phyloP scores from a whole-genome alignment of 2,113 vertebrate genomes.

The Leptocoma aspasia region DNA sequence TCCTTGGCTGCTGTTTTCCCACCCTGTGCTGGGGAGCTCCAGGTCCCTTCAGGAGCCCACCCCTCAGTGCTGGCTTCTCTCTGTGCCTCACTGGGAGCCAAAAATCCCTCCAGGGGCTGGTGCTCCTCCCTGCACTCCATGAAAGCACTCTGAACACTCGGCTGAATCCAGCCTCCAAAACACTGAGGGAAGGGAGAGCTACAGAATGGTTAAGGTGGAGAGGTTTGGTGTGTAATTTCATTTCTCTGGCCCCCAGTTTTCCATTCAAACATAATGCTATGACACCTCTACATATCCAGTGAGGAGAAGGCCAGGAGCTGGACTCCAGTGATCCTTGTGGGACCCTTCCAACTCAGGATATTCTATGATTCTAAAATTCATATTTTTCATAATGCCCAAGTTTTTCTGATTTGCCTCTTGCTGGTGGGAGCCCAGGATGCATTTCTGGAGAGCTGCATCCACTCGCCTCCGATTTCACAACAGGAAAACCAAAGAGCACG shows the following conservation, averaged over 20 bases:
- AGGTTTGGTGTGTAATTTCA: not conserved
- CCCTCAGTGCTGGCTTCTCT: not conserved
- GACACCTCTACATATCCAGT: not conserved
- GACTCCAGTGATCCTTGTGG: not conserved
- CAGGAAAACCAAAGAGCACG: not conserved
- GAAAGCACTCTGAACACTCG: not conserved
- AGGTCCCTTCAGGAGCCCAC: not conserved
- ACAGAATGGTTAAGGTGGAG: fast-evolving
- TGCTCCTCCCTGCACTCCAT: too few species aligned
- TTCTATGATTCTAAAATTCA: not conserved
- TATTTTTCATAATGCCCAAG: not conserved
- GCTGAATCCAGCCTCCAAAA: not conserved
- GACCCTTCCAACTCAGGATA: not conserved
- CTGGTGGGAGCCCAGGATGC: not conserved
- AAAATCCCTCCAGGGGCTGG: not conserved
- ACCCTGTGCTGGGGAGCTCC: not conserved
- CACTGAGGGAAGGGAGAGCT: not conserved
- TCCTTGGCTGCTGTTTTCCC: not conserved
- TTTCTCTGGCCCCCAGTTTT: not conserved
- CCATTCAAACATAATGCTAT: not conserved
- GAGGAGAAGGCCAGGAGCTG: not conserved
- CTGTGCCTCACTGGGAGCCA: not conserved
- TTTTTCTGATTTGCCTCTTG: not conserved
- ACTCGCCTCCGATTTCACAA: not conserved
- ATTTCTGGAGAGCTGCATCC: not conserved